Conservation (phyloP, 2,888 invertebrate species). For the Drosophila demipolita region DNA sequence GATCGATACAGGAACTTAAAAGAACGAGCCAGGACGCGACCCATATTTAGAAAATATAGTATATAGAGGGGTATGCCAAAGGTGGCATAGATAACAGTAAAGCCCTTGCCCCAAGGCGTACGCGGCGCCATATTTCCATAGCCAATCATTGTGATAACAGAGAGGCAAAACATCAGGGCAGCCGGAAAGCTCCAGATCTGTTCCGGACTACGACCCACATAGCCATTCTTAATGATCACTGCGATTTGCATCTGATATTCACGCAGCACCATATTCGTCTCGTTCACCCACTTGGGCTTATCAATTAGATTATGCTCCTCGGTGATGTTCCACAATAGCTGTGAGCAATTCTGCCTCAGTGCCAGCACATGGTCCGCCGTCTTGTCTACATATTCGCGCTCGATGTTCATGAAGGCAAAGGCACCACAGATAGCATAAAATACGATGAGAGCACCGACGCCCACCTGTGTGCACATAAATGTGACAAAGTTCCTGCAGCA, state of each 20-base stretch:
- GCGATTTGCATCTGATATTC: constrained; percentile 90
- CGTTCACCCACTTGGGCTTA: constrained; percentile 87
- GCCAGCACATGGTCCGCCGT: constrained; percentile 86
- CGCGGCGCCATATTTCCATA: constrained; percentile 94
- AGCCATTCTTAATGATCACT: constrained; percentile 88
- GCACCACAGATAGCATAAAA: constrained; percentile 95
- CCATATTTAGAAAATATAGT: constrained; percentile 95
- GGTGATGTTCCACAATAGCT: constrained; percentile 89
- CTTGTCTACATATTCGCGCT: constrained; percentile 87
- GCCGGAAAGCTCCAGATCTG: constrained; percentile 95
- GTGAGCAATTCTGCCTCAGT: constrained; percentile 87
- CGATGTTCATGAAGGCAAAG: constrained; percentile 92
- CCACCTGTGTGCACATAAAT: constrained; percentile 97
- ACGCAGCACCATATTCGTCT: constrained; percentile 88
- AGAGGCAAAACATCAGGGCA: constrained; percentile 94
- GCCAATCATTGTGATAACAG: constrained; percentile 96
- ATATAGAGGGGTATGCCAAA: constrained; percentile 95
- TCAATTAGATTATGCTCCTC: constrained; percentile 90
- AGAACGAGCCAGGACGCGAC: constrained; percentile 92
- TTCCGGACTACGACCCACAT: constrained; percentile 89
- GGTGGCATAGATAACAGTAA: constrained; percentile 93
- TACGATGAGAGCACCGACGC: constrained; percentile 94
- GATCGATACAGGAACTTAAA: constrained; percentile 93
- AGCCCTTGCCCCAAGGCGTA: constrained; percentile 93
- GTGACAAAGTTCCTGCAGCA: constrained; percentile 94